A percentile compares a stretch with the other conserved stretches of the same genome.
Conservation (phyloP, 2,888 invertebrate genomes). For the Amphiduros pacificus region DNA sequence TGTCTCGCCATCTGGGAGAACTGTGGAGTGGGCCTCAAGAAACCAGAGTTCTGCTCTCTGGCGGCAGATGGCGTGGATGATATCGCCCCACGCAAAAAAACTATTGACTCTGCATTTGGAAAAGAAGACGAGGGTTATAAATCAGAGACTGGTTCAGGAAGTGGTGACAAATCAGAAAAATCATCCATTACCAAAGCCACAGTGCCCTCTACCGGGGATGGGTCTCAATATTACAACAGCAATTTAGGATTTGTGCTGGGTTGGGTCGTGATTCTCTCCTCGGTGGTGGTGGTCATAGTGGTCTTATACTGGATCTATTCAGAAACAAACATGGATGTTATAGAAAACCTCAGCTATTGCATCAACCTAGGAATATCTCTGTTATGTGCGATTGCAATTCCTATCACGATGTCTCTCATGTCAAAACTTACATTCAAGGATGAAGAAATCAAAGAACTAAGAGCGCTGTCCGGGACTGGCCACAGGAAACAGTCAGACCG, state of each 20-base stretch:
- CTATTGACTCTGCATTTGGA: not conserved
- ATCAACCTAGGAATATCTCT: not conserved
- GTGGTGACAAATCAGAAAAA: not conserved
- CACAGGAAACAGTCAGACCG: not conserved
- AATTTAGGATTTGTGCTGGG: slow-evolving; percentile 2
- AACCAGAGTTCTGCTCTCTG: not conserved
- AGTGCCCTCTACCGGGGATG: not conserved
- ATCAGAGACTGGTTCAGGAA: not conserved
- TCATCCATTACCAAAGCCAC: not conserved
- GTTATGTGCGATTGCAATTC: not conserved
- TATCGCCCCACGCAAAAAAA: not conserved
- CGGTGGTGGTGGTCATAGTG: not conserved
- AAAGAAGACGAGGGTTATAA: too few relatives aligned
- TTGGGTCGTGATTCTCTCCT: not conserved
- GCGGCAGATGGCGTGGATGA: not conserved
- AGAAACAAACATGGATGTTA: not conserved
- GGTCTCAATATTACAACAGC: slow-evolving; percentile 8
- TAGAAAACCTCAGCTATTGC: not conserved
- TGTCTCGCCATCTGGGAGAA: slow-evolving; percentile 2
- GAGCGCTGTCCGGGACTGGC: not conserved
- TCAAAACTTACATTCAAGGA: slow-evolving; percentile 1
- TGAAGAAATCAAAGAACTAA: slow-evolving; percentile 1
- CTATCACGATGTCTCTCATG: slow-evolving; percentile 9
- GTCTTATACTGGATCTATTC: not conserved
- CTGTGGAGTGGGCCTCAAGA: not conserved